Evolutionary conservation across 2,797 vertebrate species (phyloP), one percentile per base, ranked within the genome.

Genomic region (Xenops minutus): DNA sequence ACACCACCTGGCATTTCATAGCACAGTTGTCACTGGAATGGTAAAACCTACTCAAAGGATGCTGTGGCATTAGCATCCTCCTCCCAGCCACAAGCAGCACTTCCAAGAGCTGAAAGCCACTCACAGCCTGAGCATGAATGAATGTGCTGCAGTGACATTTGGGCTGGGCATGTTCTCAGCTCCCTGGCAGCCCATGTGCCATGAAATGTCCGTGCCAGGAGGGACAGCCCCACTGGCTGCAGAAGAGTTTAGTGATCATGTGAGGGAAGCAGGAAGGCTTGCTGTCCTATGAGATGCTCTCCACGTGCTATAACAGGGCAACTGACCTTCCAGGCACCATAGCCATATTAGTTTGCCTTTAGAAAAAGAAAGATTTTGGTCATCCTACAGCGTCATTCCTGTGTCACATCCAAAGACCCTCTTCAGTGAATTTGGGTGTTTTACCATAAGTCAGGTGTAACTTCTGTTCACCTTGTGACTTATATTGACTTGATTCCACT

Each of bases 11-110:
- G 85, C 79, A 87, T 78, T 80, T 74, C 71, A 30, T 26, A 72
- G 80, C 73, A 61, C 61, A 61, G 61, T 68, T 78, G 24, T 61
- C 79, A 49, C 46, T 3, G n/a, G 58, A 75, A 83, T 54, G 61
- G 82, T 41, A 58, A 95, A 92, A 92, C 61, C 82, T 83, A 37
- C 91, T 85, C 91, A 77, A 74, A 91, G 76, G 81, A 74, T 85
- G 89, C 78, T 69, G 56, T 59, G 52, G 52, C 76, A 92, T 61
- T 67, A 67, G 21, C n/a, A 67, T 64, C 58, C 64, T 91, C 75
- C 79, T 91, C 89, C 49, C 46, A 81, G 76, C 23, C 51, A 88
- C 73, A 56, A 83, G 22, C 17, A 91, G 92, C 58, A 81, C 62
- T 88, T 72, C 68, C 64, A 71, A 46, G 37, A 55, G 88, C 89